Percentiles rank a stretch among this genome's conserved stretches.
Evolutionary conservation across 1,140 invertebrate genomes (phyloP).

Genomic region (Megalonaias nervosa): DNA sequence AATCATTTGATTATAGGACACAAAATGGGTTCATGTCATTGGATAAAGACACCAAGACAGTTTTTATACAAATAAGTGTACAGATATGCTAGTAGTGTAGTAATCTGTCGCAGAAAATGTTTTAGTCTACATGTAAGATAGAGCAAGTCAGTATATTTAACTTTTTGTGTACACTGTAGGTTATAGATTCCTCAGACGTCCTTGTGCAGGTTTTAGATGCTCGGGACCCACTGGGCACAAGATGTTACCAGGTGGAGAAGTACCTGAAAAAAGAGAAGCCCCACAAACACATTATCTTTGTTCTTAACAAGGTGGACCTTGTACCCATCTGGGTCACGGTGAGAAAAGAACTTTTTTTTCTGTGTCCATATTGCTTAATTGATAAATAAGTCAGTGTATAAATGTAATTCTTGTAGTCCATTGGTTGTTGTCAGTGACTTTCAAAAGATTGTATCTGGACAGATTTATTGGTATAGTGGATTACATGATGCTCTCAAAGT

Average conservation of each 20-base stretch:
- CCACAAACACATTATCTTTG: constrained; percentile 95
- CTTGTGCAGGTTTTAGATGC: constrained; percentile 94
- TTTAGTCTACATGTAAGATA: no score
- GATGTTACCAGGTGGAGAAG: constrained; percentile 93
- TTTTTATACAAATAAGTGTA: no score
- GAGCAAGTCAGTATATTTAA: no score
- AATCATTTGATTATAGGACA: no score
- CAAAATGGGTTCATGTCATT: no score
- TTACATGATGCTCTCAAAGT: no score
- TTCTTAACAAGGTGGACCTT: constrained; percentile 94
- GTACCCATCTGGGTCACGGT: constrained; percentile 97
- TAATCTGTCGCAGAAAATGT: no score
- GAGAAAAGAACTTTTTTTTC: constrained; percentile 35
- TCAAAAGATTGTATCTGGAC: no score
- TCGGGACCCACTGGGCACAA: constrained; percentile 94
- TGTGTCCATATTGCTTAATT: not conserved
- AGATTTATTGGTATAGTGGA: no score
- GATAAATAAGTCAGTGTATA: not conserved
- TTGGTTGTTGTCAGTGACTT: no score
- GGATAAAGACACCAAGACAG: no score
- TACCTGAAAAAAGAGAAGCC: constrained; percentile 91
- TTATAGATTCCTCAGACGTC: constrained; percentile 99
- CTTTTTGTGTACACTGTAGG: constrained; percentile 68
- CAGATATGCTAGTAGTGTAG: no score
- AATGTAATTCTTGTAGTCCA: not conserved